Conservation (phyloP, 1,140 invertebrate species). For the Drosophila jambulina region DNA sequence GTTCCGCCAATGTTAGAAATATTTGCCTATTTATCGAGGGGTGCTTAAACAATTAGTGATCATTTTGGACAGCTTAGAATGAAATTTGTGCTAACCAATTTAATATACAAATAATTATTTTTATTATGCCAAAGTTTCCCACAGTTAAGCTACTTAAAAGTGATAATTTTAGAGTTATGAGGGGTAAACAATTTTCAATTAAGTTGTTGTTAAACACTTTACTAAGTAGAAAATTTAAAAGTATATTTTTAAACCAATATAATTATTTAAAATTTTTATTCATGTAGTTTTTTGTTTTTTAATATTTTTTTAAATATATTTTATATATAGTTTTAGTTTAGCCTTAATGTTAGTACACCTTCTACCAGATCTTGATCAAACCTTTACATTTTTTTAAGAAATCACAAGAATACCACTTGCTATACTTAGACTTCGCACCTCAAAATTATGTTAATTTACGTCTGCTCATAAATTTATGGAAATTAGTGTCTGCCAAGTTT, state of each 20-base stretch:
- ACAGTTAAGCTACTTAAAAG: neutral
- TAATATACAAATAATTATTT: neutral
- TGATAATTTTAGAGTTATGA: neutral
- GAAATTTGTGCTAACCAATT: neutral
- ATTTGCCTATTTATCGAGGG: slow-evolving; percentile 25
- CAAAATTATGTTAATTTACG: slow-evolving; percentile 28
- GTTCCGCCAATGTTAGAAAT: slow-evolving; percentile 11
- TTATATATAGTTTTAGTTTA: too few relatives aligned
- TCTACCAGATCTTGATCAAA: too few relatives aligned
- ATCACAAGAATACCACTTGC: neutral
- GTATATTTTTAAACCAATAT: too few relatives aligned
- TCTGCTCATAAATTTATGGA: slow-evolving; percentile 14
- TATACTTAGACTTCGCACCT: neutral
- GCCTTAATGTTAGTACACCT: neutral
- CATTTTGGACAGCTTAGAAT: neutral
- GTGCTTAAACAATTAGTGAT: slow-evolving; percentile 13
- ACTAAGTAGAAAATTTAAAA: neutral
- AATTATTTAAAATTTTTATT: neutral
- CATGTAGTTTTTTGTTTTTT: neutral
- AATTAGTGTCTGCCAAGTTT: slow-evolving; percentile 24
- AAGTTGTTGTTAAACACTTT: neutral
- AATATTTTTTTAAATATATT: neutral
- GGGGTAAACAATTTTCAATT: neutral
- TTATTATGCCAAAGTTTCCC: neutral
- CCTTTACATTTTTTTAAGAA: neutral